Evolutionary conservation across 2,888 invertebrate genomes (phyloP).

Genomic region (Diaprepes abbreviatus): DNA sequence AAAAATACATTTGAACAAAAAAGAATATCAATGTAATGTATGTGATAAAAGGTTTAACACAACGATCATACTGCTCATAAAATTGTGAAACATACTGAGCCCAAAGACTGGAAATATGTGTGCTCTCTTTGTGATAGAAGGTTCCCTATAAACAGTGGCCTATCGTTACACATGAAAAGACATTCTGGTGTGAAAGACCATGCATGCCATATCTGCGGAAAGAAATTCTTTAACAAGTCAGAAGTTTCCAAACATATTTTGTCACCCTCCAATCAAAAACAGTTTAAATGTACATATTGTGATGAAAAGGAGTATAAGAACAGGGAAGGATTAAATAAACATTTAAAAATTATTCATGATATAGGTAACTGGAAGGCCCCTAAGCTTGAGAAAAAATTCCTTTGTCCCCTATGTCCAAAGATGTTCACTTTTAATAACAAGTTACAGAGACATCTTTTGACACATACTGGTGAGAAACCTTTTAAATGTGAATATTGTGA

Average conservation of each 20-base stretch:
- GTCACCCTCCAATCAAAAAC: slow-evolving; percentile 56
- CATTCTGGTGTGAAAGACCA: slow-evolving; percentile 62
- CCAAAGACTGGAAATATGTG: slow-evolving; percentile 58
- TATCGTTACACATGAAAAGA: slow-evolving; percentile 55
- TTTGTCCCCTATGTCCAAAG: slow-evolving; percentile 56
- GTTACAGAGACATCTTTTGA: slow-evolving; percentile 56
- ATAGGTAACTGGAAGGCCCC: slow-evolving; percentile 61
- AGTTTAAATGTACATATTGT: slow-evolving; percentile 55
- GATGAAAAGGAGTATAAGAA: slow-evolving; percentile 57
- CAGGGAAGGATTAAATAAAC: slow-evolving; percentile 55
- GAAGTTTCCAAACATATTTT: slow-evolving; percentile 56
- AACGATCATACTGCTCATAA: slow-evolving; percentile 57
- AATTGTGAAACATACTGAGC: slow-evolving; percentile 58
- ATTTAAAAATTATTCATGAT: slow-evolving; percentile 55
- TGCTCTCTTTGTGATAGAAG: slow-evolving; percentile 54
- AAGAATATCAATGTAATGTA: slow-evolving; percentile 56
- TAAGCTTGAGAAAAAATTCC: slow-evolving; percentile 62
- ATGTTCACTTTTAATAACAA: slow-evolving; percentile 57
- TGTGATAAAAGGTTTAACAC: slow-evolving; percentile 59
- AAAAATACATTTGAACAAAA: slow-evolving; percentile 58
- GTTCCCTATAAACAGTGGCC: slow-evolving; percentile 59
- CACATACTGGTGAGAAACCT: slow-evolving; percentile 58
- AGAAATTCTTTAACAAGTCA: slow-evolving; percentile 62
- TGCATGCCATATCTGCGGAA: slow-evolving; percentile 60
- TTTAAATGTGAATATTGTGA: slow-evolving; percentile 57